Evolutionary conservation across 2,888 invertebrate species (phyloP).

Genomic region (Chloroclystis v-ata): DNA sequence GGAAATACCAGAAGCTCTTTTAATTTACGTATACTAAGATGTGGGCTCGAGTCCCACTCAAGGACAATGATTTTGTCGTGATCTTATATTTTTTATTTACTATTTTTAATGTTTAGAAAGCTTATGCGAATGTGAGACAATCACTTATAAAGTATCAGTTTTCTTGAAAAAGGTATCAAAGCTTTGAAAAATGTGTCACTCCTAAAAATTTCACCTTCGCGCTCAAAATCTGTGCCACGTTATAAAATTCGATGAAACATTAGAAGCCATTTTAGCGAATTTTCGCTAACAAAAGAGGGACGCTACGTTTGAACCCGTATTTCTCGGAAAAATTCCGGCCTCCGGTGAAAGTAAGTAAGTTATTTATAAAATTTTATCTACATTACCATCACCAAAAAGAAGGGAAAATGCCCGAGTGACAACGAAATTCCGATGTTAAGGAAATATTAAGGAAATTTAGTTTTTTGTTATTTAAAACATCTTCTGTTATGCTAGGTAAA

Average conservation of each 20-base stretch:
- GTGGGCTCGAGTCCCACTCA: too few species aligned
- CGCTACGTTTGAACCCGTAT: constrained; percentile 8
- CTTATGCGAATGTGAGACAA: too few species aligned
- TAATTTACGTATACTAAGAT: too few species aligned
- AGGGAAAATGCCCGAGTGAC: constrained; percentile 25
- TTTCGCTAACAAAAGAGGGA: constrained; percentile 10
- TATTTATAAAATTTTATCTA: constrained; percentile 30
- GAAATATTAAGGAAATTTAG: constrained; percentile 32
- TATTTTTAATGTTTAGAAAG: too few species aligned
- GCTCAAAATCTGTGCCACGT: not conserved
- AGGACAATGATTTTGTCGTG: too few species aligned
- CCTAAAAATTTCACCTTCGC: not conserved
- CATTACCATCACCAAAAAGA: constrained; percentile 23
- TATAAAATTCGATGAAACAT: constrained; percentile 9
- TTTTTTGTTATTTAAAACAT: constrained; percentile 9
- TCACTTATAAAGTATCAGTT: not conserved
- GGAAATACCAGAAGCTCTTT: too few species aligned
- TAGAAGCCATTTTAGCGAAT: constrained; percentile 8
- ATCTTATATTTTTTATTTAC: too few species aligned
- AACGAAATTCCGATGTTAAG: constrained; percentile 24
- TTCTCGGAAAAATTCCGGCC: constrained; percentile 7
- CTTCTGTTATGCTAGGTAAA: not conserved
- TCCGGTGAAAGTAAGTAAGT: constrained; percentile 17
- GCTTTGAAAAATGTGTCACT: too few species aligned
- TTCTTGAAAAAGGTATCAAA: too few species aligned